Conservation (phyloP, 92 coral and sea anemone species). For the Zoanthus sansibaricus region DNA sequence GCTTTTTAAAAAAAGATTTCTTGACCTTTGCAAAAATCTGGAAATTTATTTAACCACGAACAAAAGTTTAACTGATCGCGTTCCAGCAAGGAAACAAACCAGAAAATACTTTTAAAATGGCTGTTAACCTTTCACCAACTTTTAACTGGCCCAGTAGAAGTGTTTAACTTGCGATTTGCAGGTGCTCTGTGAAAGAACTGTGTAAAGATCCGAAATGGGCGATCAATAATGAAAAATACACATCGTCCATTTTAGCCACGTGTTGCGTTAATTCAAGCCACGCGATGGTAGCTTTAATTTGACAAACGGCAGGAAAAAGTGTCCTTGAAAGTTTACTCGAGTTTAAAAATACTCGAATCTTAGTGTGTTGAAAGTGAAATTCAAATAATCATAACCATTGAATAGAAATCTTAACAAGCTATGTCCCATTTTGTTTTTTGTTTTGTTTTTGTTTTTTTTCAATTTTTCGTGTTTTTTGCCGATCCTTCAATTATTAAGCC, state of each 20-base stretch:
- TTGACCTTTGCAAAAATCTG: background rate
- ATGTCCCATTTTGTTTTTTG: background rate
- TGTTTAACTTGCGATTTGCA: slow-evolving; percentile 55
- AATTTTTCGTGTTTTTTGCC: background rate
- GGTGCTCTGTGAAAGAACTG: slow-evolving; percentile 59
- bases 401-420: background rate
- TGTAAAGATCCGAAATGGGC: slow-evolving; percentile 45
- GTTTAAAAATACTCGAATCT: background rate
- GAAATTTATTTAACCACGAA: background rate
- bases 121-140: background rate
- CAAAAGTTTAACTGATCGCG: background rate
- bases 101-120: background rate
- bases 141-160: slow-evolving; percentile 39
- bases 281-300: slow-evolving; percentile 36
- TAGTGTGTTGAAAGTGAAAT: background rate
- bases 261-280: slow-evolving; percentile 21
- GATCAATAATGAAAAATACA: slow-evolving; percentile 39
- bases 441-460: background rate
- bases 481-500: background rate
- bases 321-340: background rate
- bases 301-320: slow-evolving; percentile 21
- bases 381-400: background rate
- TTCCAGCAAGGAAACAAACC: background rate
- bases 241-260: slow-evolving; percentile 42
- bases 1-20: background rate